Conservation (phyloP, 2,888 invertebrate genomes). For the Agrenia bidenticulata region DNA sequence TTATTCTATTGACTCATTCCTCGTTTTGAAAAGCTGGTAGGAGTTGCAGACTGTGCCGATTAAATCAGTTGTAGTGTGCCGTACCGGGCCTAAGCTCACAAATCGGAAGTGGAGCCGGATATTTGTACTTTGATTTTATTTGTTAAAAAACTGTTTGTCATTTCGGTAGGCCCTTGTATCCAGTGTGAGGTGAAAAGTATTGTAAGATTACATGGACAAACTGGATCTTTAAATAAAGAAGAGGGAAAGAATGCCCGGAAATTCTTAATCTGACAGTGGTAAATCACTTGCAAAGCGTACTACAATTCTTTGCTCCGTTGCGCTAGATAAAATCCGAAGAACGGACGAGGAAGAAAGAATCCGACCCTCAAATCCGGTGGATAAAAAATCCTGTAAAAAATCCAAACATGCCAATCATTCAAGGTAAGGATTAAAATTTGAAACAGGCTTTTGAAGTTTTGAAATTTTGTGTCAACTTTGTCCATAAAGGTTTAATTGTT, state of each 20-base stretch:
- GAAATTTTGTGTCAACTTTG: neutral
- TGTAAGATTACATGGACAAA: too few relatives aligned
- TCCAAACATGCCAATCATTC: constrained; percentile 35
- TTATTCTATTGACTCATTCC: too few relatives aligned
- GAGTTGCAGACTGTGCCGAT: neutral
- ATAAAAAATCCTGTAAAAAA: neutral
- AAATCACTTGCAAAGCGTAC: constrained; percentile 15
- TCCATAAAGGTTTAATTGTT: too few relatives aligned
- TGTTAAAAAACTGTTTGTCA: too few relatives aligned
- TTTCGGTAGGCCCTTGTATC: too few relatives aligned
- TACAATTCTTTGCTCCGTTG: constrained; percentile 1
- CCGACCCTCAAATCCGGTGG: too few relatives aligned
- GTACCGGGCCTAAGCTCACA: too few relatives aligned
- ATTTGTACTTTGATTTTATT: too few relatives aligned
- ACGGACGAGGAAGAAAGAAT: neutral
- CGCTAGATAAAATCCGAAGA: constrained; percentile 10
- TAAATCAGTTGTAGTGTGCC: too few relatives aligned
- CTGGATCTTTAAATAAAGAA: neutral
- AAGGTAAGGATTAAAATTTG: constrained; percentile 25
- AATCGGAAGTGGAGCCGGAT: too few relatives aligned
- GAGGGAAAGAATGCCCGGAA: neutral
- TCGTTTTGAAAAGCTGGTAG: neutral
- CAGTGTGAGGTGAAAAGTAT: too few relatives aligned
- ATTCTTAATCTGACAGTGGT: constrained; percentile 19
- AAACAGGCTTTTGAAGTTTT: neutral